Percentiles rank a stretch among this genome's conserved stretches.
These are phyloP conservation scores for Cyphomyrus discorhynchus DNA, from an alignment of 2,113 vertebrate species.

Conservation along the genomic window DNA sequence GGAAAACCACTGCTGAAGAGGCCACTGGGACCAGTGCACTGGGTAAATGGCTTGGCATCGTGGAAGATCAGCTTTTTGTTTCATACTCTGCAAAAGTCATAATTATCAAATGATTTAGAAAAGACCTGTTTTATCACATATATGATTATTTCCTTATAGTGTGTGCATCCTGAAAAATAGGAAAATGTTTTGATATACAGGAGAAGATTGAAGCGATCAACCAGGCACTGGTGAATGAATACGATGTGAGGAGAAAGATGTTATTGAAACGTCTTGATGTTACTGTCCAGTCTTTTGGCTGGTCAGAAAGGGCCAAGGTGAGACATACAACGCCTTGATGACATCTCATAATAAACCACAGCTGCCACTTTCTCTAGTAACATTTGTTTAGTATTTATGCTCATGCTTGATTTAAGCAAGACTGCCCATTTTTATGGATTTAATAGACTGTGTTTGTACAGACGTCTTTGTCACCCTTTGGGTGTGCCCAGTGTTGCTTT, in stretches of 20 bases:
- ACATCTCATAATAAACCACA: not conserved
- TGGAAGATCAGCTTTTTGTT: not conserved
- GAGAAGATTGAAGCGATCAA: constrained; percentile 97
- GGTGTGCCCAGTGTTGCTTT: not conserved
- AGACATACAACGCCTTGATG: not conserved
- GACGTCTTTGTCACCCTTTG: not conserved
- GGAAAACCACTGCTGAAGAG: constrained; percentile 86
- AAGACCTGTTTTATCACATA: not conserved
- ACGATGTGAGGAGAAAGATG: constrained; percentile 91
- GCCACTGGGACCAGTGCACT: constrained; percentile 82
- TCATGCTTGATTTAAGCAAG: not conserved
- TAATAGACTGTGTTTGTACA: not conserved
- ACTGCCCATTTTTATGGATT: not conserved
- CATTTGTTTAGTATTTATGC: not conserved
- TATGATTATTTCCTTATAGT: not conserved
- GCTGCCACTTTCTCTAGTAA: not conserved
- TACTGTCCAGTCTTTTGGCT: constrained; percentile 95
- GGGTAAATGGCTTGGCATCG: constrained; percentile 63
- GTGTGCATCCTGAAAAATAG: not conserved
- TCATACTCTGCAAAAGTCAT: not conserved
- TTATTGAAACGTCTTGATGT: constrained; percentile 94
- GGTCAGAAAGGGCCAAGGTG: constrained; percentile 97
- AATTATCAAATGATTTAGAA: not conserved
- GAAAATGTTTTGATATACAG: constrained; percentile 51
- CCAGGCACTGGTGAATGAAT: constrained; percentile 90